Percentiles rank a stretch among this genome's conserved stretches.
phyloP scores from a whole-genome alignment of 2,888 invertebrate species.

The Lymantria monacha region DNA sequence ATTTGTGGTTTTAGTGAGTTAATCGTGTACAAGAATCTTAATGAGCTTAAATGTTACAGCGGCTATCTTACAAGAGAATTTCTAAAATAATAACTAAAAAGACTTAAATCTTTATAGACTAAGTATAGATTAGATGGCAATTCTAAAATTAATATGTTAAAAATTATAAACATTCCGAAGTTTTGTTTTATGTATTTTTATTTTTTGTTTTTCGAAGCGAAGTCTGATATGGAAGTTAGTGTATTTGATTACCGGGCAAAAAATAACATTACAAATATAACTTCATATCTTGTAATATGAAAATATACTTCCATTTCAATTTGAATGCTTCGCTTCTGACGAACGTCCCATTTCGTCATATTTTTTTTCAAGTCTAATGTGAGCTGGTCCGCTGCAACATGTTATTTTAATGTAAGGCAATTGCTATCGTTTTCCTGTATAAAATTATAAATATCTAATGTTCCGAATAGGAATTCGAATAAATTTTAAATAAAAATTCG shows the following conservation, averaged over 20 bases:
- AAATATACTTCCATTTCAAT: neutral
- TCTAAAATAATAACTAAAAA: neutral
- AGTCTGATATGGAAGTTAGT: neutral
- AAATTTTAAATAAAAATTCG: no score
- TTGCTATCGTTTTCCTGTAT: conserved; percentile 34
- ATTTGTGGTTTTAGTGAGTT: neutral
- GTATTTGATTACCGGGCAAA: neutral
- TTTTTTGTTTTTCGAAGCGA: neutral
- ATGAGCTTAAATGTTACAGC: conserved; percentile 14
- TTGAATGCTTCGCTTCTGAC: neutral
- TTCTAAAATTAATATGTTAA: neutral
- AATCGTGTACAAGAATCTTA: neutral
- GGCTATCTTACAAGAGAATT: conserved; percentile 9
- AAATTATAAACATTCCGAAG: conserved; percentile 24
- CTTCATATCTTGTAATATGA: neutral
- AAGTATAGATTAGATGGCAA: neutral
- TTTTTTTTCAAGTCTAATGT: conserved; percentile 4
- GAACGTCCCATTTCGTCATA: neutral
- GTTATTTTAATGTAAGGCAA: conserved; percentile 31
- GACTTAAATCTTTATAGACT: neutral
- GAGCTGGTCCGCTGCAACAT: conserved; percentile 14
- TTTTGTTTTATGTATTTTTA: neutral
- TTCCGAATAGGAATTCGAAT: no score
- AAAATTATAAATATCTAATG: neutral
- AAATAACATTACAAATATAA: no score